Evolutionary conservation across 2,113 vertebrate genomes (phyloP), one percentile per base, ranked within the genome.

Genomic region (Psittacus erithacus): DNA sequence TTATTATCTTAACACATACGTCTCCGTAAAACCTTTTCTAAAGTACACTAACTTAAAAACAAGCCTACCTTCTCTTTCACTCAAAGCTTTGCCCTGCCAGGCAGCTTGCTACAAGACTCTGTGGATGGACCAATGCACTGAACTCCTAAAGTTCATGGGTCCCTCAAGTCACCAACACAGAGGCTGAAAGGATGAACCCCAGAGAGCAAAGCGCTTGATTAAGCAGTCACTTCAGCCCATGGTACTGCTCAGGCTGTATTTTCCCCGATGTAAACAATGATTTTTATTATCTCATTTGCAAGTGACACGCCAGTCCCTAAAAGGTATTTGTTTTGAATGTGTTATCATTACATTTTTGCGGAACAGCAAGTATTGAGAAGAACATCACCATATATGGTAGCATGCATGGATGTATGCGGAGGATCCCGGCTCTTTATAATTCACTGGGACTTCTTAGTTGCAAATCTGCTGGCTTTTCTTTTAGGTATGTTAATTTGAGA

Each of bases 301-400:
- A 97, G 97, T 98, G 98, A 98, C 97, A 97, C 96, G 86, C 97
- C 98, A 98, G 99, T 98, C 99, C 99, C 98, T 99, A 99, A 98
- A 99, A 99, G 99, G 99, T 98, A 98, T 99, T 99, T 99, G 99
- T 99, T 99, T 99, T 98, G 99, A 97, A 97, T 98, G 97, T 98
- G 98, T 98, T 99, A 98, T 98, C 98, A 97, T 98, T 97, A 98
- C 98, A 99, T 98, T 99, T 98, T 98, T 91, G 92, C 64, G 96
- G 96, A 98, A 98, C 98, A 89, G 97, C 91, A 92, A 97, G 94
- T 97, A 98, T 98, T 96, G 97, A 98, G 97, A 97, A 98, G 98
- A 99, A 99, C 98, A 97, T 97, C 97, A 68, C 99, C 99, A 97
- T 99, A 99, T 99, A 99, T 99, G 99, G 99, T 98, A 97, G 96